phyloP scores from a whole-genome alignment of 2,113 vertebrate species.

The Myxocyprinus asiaticus region DNA sequence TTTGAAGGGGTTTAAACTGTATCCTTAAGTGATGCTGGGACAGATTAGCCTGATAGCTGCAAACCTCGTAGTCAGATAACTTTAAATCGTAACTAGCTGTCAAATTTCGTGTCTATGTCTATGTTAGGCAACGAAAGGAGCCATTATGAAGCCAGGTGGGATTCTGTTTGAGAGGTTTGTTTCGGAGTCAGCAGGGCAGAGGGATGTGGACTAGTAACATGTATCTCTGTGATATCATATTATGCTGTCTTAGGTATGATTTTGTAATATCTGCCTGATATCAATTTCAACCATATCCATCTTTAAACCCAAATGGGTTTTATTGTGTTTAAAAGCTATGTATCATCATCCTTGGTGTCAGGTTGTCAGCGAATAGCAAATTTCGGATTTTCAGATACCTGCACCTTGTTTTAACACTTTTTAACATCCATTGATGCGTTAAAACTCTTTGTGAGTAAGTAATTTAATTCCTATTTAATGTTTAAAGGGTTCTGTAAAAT shows the following conservation, averaged over 20 bases:
- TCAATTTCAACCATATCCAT: not conserved
- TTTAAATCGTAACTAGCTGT: not conserved
- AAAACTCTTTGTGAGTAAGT: not conserved
- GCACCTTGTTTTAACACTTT: not conserved
- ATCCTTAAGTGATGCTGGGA: slow-evolving; percentile 70
- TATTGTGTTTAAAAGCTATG: not conserved
- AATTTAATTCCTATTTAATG: not conserved
- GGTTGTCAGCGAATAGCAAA: not conserved
- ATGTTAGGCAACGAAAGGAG: not conserved
- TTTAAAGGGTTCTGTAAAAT: not conserved
- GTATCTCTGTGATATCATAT: not conserved
- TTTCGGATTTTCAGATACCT: not conserved
- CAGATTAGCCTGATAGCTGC: slow-evolving; percentile 5
- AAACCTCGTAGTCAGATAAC: not conserved
- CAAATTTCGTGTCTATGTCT: not conserved
- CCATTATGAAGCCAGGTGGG: not conserved
- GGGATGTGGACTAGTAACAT: not conserved
- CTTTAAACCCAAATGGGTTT: no score
- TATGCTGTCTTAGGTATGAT: not conserved
- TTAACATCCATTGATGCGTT: not conserved
- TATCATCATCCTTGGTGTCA: not conserved
- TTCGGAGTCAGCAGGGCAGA: not conserved
- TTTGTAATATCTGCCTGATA: not conserved
- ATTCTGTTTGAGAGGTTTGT: not conserved
- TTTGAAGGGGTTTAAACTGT: slow-evolving; percentile 80